These are phyloP conservation scores for Liolophura sinensis DNA, from an alignment of 1,140 invertebrate genomes.

Conservation along the genomic window DNA sequence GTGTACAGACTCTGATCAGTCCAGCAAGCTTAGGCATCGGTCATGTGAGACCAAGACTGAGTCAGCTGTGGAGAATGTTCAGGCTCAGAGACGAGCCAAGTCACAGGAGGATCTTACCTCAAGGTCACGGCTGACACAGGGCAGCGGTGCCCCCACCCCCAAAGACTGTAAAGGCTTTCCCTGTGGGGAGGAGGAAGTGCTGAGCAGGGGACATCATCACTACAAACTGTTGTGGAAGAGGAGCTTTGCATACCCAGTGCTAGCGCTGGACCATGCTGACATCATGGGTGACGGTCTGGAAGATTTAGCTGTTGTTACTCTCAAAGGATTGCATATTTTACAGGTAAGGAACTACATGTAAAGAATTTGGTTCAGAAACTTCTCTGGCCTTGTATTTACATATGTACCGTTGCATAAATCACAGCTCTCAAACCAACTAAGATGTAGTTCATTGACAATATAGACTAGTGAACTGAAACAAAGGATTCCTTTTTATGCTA, in stretches of 20 bases:
- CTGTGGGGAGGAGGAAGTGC: too few relatives aligned
- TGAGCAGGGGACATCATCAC: conserved; percentile 4
- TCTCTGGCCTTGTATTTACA: neutral
- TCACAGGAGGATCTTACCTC: conserved; percentile 34
- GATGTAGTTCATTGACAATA: neutral
- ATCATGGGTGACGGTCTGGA: conserved; percentile 73
- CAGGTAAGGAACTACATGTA: conserved; percentile 61
- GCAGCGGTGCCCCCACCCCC: neutral
- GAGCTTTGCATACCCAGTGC: conserved; percentile 67
- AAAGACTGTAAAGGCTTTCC: neutral
- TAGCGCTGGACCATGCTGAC: conserved; percentile 68
- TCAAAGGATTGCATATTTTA: conserved; percentile 71
- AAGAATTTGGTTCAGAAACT: neutral
- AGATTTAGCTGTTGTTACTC: conserved; percentile 70
- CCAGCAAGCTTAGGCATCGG: too few relatives aligned
- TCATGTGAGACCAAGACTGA: conserved; percentile 1
- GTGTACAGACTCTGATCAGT: too few relatives aligned
- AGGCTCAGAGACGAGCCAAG: conserved; percentile 20
- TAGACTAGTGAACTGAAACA: neutral
- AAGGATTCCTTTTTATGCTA: neutral
- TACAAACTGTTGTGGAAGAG: conserved; percentile 46
- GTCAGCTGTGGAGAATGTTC: conserved; percentile 12
- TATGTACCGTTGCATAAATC: neutral
- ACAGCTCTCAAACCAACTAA: neutral
- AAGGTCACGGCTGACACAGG: conserved; percentile 5